Base-by-base conservation (phyloP, 92 coral and sea anemone species). In the Diadumene lineata region DNA sequence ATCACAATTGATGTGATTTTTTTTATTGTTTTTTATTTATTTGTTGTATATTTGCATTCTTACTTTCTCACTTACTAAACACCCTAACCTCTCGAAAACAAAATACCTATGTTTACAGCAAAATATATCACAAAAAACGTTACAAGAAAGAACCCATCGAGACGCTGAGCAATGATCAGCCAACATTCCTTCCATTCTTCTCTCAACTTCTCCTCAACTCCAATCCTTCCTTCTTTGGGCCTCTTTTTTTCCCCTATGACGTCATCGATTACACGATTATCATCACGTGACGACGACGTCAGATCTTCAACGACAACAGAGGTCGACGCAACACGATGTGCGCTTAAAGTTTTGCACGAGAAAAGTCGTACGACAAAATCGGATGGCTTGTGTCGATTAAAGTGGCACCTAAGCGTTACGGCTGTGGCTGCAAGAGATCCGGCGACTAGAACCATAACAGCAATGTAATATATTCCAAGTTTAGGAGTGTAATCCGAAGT, bases 401-500 rank as follows among this genome's bases (percentile, higher is more conserved):
- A 81, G 62, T 81, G 79, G 23, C 90, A 85, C 24, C 92, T 74
- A 10, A 93, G 73, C 33, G 89, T 89, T 0, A 81, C 68, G 1
- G 81, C 79, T 0, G 97, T 90, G 3, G 87, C 93, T 2, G 86
- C 50, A 43, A 70, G 29, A 1, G 60, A 57, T 2, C 34, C 26
- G 27, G 75, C 75, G 68, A 85, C 77, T 78, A 93, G 24, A 66
- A 77, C 72, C 88, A 93, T 87, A n/a, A 91, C 74, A 2, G 72
- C 58, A 31, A 93, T 74, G 43, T 89, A 88, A 18, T 82, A 84
- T 11, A 87, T 31, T 3, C 91, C 97, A n/a, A 90, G 80, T 28
- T 81, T 68, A 16, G 98, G 89, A 3, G 85, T 66, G 27, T 79
- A 81, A 7, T 90, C 91, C 0, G 96, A 93, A 0, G 97, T 90